phyloP scores from a whole-genome alignment of 2,888 invertebrate genomes.

The Clistopyga incitator region DNA sequence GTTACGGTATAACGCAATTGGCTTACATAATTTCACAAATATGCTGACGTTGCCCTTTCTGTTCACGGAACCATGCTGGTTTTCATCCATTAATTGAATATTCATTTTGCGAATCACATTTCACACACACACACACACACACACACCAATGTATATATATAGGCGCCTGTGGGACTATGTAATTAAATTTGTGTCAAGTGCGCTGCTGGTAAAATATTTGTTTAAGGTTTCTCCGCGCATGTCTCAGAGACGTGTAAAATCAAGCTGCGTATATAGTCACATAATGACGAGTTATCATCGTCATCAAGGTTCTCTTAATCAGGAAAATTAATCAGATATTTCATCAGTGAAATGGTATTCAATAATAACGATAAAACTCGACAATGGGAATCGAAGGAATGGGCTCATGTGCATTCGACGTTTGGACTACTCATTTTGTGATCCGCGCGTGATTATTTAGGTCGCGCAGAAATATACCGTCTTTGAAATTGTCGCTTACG shows the following conservation, averaged over 20 bases:
- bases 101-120: conserved; percentile 9
- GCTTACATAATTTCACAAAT: neutral
- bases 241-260: neutral
- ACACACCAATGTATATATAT: neutral
- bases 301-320: conserved; percentile 35
- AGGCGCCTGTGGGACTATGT: neutral
- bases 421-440: neutral
- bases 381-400: neutral
- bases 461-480: conserved; percentile 5
- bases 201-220: conserved; percentile 23
- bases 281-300: conserved; percentile 7
- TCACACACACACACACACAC: neutral
- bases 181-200: conserved; percentile 13
- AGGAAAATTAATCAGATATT: conserved; percentile 40
- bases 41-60: neutral
- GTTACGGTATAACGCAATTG: neutral
- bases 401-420: conserved; percentile 11
- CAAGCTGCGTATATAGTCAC: neutral
- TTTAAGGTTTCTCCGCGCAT: neutral
- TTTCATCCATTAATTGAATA: conserved; percentile 7
- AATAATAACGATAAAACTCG: conserved; percentile 17
- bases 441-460: conserved; percentile 26
- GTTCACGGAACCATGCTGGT: neutral
- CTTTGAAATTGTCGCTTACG: conserved; percentile 19
- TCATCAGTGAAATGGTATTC: conserved; percentile 17